Evolutionary conservation across 2,113 vertebrate species (phyloP).

Genomic region (Halcyon malimbica): DNA sequence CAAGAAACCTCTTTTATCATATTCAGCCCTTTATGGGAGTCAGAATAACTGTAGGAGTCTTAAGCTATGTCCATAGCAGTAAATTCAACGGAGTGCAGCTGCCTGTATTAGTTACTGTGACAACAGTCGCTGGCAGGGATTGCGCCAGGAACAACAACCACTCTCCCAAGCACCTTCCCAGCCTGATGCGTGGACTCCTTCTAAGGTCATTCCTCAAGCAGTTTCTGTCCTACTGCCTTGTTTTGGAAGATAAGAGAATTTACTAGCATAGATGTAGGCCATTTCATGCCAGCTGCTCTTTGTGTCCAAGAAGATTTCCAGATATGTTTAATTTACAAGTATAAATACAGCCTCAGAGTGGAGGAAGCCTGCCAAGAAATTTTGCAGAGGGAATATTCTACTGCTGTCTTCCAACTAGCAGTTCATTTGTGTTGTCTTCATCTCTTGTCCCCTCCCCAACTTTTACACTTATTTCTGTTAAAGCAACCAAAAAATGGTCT

Average conservation of each 20-base stretch:
- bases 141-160: background rate
- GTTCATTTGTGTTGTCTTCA: background rate
- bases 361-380: slow-evolving; percentile 16
- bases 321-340: slow-evolving; percentile 26
- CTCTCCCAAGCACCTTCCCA: background rate
- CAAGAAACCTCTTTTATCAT: background rate
- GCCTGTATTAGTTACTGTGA: background rate
- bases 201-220: background rate
- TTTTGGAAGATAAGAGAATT: slow-evolving; percentile 40
- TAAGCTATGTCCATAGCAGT: background rate
- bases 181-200: background rate
- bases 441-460: background rate
- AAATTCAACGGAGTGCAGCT: background rate
- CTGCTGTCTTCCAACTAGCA: background rate
- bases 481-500: background rate
- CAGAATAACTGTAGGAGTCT: background rate
- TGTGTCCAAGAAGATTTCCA: slow-evolving; percentile 24
- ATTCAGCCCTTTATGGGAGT: background rate
- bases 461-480: background rate
- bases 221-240: background rate
- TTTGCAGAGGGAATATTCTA: background rate
- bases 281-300: background rate
- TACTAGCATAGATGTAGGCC: background rate
- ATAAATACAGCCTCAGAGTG: slow-evolving; percentile 3
- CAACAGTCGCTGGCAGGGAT: background rate